Evolutionary conservation across 92 coral and sea anemone genomes (phyloP), one percentile per base, ranked within the genome.

Genomic region (Plumapathes pennacea): DNA sequence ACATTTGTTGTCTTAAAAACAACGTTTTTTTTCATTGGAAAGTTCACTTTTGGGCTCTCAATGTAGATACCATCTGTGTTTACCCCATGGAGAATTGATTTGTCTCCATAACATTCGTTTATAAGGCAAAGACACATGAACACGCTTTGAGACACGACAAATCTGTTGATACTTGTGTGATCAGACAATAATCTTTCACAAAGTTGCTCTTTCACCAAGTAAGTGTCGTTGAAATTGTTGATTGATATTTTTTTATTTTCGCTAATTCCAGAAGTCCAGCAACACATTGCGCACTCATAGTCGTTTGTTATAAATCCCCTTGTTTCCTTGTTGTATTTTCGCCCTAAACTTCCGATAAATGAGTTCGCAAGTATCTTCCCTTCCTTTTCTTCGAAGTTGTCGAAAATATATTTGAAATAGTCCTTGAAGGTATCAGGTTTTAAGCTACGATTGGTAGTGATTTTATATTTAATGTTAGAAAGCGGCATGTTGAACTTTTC

Each of bases 51-150:
- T 0, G 64, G 65, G 17, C 52, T 65, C 19, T 47, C 4, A 3
- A 46, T 44, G 47, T 0, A 58, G 0, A 70, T 58, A 0, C 69
- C 77, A 25, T 57, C 76, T 7, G 76, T 69, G 47, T 69, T 69
- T 8, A 0, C 1, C 0, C 47, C 76, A 12, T 57, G 44, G 0
- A 69, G 25, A 1, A 20, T 27, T 5, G 54, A 37, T 9, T 54
- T 15, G 14, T 57, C 17, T 4, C 32, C 37, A 29, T 57, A 32
- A 34, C 57, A 42, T 37, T 24, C 15, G n/a, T n/a, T n/a, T 27
- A 64, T 48, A 4, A 71, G 29, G 34, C 60, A 71, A 25, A 71
- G 42, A 34, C 47, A 50, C 10, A 15, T 48, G 9, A 60, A 11
- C 4, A 71, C 49, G 6, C 50, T 36, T 25, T 71, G 38, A 1